These are phyloP conservation scores for Turritopsis rubra DNA, from an alignment of 30 jellyfish, hydroid and myxozoan species.

Conservation along the genomic window DNA sequence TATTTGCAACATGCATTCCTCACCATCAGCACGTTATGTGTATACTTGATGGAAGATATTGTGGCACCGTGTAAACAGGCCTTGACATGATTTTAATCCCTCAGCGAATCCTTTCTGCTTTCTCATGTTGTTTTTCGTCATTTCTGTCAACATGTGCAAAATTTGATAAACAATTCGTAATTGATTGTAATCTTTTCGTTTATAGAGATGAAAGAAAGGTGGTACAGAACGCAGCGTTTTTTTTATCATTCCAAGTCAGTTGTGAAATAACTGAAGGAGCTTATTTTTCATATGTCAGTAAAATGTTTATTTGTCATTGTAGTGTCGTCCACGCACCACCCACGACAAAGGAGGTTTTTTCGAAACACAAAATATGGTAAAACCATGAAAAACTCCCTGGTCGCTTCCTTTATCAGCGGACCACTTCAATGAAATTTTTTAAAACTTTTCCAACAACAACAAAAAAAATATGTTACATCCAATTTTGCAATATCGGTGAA, in stretches of 20 bases:
- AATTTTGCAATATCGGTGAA: too few relatives aligned
- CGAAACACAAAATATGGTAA: too few relatives aligned
- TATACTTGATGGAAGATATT: not conserved
- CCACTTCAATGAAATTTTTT: too few relatives aligned
- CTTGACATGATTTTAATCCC: not conserved
- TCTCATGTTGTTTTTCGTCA: not conserved
- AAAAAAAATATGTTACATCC: too few relatives aligned
- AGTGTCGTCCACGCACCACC: too few relatives aligned
- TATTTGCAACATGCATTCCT: not conserved
- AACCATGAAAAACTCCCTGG: too few relatives aligned
- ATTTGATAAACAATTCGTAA: not conserved
- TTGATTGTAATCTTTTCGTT: not conserved
- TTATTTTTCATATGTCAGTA: too few relatives aligned
- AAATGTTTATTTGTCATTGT: too few relatives aligned
- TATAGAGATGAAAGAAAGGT: not conserved
- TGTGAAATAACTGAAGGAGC: too few relatives aligned
- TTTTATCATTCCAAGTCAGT: not conserved
- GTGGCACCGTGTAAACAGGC: not conserved
- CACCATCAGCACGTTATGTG: not conserved
- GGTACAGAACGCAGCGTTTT: not conserved
- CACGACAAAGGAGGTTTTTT: too few relatives aligned
- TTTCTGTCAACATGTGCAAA: not conserved
- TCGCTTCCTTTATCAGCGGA: too few relatives aligned
- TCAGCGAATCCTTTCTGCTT: not conserved
- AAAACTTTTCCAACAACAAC: too few relatives aligned